A percentile compares a stretch with the other conserved stretches of the same genome.
phyloP scores from a whole-genome alignment of 2,113 vertebrate genomes.

The Stigmatopora argus region DNA sequence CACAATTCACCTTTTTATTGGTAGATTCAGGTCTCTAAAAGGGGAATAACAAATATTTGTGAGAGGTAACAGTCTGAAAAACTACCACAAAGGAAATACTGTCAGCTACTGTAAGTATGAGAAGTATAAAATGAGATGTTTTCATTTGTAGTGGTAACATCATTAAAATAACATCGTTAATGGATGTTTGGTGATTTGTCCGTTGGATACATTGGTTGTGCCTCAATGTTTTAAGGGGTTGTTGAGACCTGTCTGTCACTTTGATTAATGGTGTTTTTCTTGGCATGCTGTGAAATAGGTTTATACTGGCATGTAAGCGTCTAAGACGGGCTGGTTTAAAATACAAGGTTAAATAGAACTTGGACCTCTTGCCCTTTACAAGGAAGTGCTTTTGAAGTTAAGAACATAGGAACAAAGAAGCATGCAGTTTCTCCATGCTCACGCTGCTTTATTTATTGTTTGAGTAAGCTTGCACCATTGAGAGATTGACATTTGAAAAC shows the following conservation, averaged over 20 bases:
- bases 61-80: not conserved
- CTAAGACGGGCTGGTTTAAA: conserved; percentile 21
- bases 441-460: conserved; percentile 43
- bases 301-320: not conserved
- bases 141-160: not conserved
- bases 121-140: not conserved
- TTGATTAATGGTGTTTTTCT: conserved; percentile 44
- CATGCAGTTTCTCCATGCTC: conserved; percentile 30
- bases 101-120: not conserved
- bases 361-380: conserved; percentile 34
- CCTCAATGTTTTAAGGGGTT: conserved; percentile 2
- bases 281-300: conserved; percentile 9
- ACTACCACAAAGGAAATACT: not conserved
- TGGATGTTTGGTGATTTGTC: not conserved
- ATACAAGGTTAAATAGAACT: conserved; percentile 22
- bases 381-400: conserved; percentile 44
- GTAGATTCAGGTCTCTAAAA: not conserved
- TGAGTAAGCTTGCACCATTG: conserved; percentile 30
- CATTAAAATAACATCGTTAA: not conserved
- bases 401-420: conserved; percentile 46
- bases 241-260: conserved; percentile 27
- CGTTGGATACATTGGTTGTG: not conserved
- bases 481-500: conserved; percentile 42
- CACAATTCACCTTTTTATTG: not conserved
- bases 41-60: not conserved